Base-by-base conservation (phyloP, 1,140 invertebrate genomes). In the Drosophila ananassae region DNA sequence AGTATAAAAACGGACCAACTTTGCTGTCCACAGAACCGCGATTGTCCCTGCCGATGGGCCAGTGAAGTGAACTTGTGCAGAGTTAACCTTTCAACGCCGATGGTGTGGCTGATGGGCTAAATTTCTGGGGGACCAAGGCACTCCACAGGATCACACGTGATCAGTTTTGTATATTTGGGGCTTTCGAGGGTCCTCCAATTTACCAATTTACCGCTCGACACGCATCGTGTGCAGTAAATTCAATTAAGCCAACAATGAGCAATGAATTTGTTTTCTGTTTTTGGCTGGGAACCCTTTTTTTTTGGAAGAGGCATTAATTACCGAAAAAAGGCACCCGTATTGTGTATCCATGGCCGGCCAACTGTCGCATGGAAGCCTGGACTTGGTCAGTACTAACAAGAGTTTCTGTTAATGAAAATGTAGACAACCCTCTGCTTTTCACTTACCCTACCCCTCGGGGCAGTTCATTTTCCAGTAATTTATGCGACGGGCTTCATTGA, bases 41-140 rank as follows among this genome's bases (percentile, higher is more conserved):
- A 57, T 67, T 55, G 61, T 75, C 53, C 50, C 58, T 47, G 46
- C 44, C 34, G 21, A n/a, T 28, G 9, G 2, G 46, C 21, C 9
- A 47, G 44, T 47, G 53, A 47, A 34, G 41, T 57, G 56, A 34
- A 73, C 30, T 61, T 46, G 25, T 60, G 62, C 57, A 53, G 64
- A 67, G 59, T 66, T 76, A 25, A 58, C 64, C 68, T 85, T 89
- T 89, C 83, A 89, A 89, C 83, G 76, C 83, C 79, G 84, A 89
- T 89, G 79, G 83, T 89, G 83, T 89, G 58, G 84, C 79, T 73
- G 83, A 89, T 89, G 79, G 53, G 6, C 25, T 22, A 28, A 41
- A 25, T 17, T 37, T 13, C 28, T 48, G 30, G 28, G 8, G 51
- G 50, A 69, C 37, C 39, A n/a, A 46, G 46, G 13, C 68, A 62